phyloP scores from a whole-genome alignment of 2,888 invertebrate genomes.

The Noctua janthe region DNA sequence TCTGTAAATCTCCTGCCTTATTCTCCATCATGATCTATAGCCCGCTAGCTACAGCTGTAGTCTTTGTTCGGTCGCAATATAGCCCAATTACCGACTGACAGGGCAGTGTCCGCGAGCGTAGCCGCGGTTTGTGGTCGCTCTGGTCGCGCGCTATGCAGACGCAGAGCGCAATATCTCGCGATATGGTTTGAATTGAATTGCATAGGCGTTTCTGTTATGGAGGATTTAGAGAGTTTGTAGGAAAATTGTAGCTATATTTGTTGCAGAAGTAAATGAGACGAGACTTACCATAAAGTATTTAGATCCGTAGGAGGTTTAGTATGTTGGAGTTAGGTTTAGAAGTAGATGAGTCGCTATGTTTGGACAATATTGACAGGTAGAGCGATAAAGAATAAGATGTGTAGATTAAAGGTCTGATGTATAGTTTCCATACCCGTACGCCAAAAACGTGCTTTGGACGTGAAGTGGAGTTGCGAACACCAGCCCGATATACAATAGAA shows the following conservation, averaged over 20 bases:
- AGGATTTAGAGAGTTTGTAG: not conserved
- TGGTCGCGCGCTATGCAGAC: slow-evolving; percentile 54
- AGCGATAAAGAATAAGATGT: not conserved
- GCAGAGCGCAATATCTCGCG: slow-evolving; percentile 47
- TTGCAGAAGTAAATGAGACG: no score
- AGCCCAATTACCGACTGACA: slow-evolving; percentile 68
- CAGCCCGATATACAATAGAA: not conserved
- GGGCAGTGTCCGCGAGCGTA: slow-evolving; percentile 58
- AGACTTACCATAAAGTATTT: not conserved
- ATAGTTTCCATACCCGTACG: not conserved
- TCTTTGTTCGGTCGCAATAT: slow-evolving; percentile 61
- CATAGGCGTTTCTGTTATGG: slow-evolving; percentile 6
- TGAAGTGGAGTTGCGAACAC: not conserved
- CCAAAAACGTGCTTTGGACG: not conserved
- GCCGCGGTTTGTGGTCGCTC: slow-evolving; percentile 63
- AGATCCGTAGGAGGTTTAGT: no score
- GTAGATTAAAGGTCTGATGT: not conserved
- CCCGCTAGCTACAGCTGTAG: slow-evolving; percentile 31
- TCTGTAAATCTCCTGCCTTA: slow-evolving; percentile 11
- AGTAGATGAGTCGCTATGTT: not conserved
- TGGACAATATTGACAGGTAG: not conserved
- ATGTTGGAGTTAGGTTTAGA: not conserved
- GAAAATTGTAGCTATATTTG: not conserved
- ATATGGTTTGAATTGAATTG: slow-evolving; percentile 42
- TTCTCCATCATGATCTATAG: slow-evolving; percentile 34